A percentile compares a stretch with the other conserved stretches of the same genome.
These are phyloP conservation scores for Lapara coniferarum DNA, from an alignment of 2,888 invertebrate species.

Conservation along the genomic window DNA sequence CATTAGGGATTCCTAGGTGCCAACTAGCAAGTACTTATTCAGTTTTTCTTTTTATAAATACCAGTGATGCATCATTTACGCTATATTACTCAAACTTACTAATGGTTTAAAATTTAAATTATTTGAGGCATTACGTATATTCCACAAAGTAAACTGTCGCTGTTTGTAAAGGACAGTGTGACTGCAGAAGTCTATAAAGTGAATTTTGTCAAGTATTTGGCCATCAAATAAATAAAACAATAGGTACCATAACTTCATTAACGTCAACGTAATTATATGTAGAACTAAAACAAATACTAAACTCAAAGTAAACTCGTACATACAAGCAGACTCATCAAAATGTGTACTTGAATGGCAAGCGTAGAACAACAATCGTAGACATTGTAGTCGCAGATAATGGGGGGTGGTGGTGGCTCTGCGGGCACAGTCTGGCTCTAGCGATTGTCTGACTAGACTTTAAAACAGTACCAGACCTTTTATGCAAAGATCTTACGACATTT, in stretches of 20 bases:
- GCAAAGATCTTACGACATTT: constrained; percentile 12
- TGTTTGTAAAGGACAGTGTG: too few species aligned
- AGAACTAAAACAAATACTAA: background rate
- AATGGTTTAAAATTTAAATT: too few species aligned
- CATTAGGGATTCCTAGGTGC: constrained; percentile 10
- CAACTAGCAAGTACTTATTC: background rate
- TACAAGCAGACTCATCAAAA: constrained; percentile 18
- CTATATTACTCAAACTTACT: too few species aligned
- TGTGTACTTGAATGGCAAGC: constrained; percentile 16
- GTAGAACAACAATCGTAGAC: constrained; percentile 23
- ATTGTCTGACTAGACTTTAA: constrained; percentile 23
- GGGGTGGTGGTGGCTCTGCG: constrained; percentile 4
- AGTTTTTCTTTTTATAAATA: background rate
- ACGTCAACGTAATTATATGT: background rate
- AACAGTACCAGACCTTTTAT: constrained; percentile 14
- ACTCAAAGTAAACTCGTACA: background rate
- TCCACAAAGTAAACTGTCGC: too few species aligned
- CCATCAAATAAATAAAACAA: too few species aligned
- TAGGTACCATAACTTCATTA: too few species aligned
- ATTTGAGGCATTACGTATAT: too few species aligned
- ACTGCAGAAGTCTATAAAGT: too few species aligned
- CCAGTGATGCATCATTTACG: background rate
- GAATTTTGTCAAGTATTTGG: too few species aligned
- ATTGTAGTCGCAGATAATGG: constrained; percentile 14
- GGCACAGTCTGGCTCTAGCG: constrained; percentile 6